These are phyloP conservation scores for Ammodytes marinus DNA, from an alignment of 2,113 vertebrate genomes.

Conservation along the genomic window DNA sequence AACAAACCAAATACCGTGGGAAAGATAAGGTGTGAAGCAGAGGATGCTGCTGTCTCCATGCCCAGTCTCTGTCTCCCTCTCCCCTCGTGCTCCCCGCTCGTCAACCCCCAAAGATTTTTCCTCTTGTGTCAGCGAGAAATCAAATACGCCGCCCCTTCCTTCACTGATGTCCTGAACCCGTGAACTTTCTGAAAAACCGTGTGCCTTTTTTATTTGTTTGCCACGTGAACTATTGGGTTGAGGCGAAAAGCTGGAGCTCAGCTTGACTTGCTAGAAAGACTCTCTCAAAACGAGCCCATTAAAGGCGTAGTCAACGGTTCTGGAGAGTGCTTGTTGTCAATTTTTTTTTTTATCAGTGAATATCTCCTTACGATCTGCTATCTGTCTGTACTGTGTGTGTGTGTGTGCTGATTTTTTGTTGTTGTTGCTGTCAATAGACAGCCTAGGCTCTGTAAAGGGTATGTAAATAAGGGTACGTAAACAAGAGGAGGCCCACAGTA, in stretches of 20 bases:
- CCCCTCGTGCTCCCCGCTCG: conserved; percentile 26
- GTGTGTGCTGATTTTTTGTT: too few relatives aligned
- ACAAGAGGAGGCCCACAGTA: too few relatives aligned
- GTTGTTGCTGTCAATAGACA: too few relatives aligned
- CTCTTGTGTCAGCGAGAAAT: conserved; percentile 83
- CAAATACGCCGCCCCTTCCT: conserved; percentile 66
- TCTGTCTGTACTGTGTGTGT: too few relatives aligned
- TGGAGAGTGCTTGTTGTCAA: too few relatives aligned
- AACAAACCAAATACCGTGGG: conserved; percentile 85
- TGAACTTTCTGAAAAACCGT: conserved; percentile 67
- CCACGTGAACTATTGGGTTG: conserved; percentile 32
- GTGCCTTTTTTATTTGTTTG: conserved; percentile 61
- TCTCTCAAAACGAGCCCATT: conserved; percentile 33
- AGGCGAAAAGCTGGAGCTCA: conserved; percentile 36
- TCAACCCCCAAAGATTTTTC: conserved; percentile 73
- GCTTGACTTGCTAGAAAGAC: conserved; percentile 11
- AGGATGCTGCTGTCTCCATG: conserved; percentile 73
- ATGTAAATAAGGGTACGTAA: too few relatives aligned
- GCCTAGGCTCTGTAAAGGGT: too few relatives aligned
- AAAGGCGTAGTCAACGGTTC: too few relatives aligned
- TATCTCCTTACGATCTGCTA: too few relatives aligned
- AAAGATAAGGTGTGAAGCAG: conserved; percentile 79
- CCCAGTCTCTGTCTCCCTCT: conserved; percentile 38
- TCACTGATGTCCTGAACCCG: conserved; percentile 59
- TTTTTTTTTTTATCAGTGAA: too few relatives aligned